Conservation (phyloP, 2,797 vertebrate species). For the Dromococcyx pavoninus region DNA sequence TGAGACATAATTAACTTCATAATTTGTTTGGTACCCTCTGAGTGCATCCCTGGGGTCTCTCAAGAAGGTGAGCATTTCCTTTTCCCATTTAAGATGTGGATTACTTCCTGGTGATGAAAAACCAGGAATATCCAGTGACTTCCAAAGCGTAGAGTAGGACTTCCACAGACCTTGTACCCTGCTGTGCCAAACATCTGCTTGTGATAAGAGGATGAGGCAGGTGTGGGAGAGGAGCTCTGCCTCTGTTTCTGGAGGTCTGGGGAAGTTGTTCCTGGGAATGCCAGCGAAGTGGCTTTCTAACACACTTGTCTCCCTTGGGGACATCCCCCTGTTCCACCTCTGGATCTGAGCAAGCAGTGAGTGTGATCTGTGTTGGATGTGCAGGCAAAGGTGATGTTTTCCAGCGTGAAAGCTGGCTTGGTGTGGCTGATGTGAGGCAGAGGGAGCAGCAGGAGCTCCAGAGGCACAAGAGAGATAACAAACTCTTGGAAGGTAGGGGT, state of each 20-base stretch:
- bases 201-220: rapidly evolving
- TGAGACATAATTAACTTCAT: too few relatives aligned
- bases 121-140: rapidly evolving
- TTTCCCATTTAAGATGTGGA: rapidly evolving
- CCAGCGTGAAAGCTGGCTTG: constrained; percentile 85
- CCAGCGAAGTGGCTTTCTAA: neutral
- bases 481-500: constrained; percentile 84
- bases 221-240: neutral
- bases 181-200: neutral
- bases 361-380: neutral
- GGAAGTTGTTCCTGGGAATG: rapidly evolving
- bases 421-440: constrained; percentile 83
- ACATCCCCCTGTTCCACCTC: too few relatives aligned
- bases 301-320: too few relatives aligned
- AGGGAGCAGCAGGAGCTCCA: constrained; percentile 86
- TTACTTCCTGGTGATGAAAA: neutral
- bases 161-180: rapidly evolving
- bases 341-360: neutral
- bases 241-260: neutral
- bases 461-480: constrained; percentile 76
- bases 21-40: too few relatives aligned
- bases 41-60: too few relatives aligned
- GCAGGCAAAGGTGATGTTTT: constrained; percentile 81
- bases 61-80: neutral
- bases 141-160: rapidly evolving